Base-by-base conservation (phyloP, 2,113 vertebrate species). In the Ictalurus punctatus region DNA sequence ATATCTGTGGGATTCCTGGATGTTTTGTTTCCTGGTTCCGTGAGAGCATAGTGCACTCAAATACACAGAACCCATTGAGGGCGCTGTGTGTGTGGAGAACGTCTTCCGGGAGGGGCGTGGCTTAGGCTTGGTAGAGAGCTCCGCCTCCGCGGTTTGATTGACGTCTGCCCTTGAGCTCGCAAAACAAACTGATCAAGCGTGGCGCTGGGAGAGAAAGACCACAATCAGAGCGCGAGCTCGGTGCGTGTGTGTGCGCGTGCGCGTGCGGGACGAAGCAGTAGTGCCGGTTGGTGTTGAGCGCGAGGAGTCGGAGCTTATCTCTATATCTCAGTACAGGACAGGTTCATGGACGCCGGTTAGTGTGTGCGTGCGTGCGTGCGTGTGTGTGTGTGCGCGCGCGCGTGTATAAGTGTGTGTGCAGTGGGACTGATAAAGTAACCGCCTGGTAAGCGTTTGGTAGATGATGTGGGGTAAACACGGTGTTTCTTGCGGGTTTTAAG, bases 141-240 rank as follows among this genome's bases (percentile, higher is more conserved):
- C 85, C 85, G 73, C 85, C 85, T 40, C 40, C 58, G 14, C 1
- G 25, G 17, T 12, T 88, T 92, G 90, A 92, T 91, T 90, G 90
- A 92, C 92, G 92, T 91, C 86, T 19, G 93, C 91, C 92, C 93
- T 85, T 87, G 80, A 86, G 89, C 87, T 59, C 67, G 3, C 30
- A 10, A 58, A 80, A 71, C 69, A 37, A 71, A 58, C 48, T 37
- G 82, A 69, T 69, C 44, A 87, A 79, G 82, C 65, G 52, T 83
- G 82, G 59, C 54, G 80, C 61, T 58, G 40, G 37, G 44, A 76
- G 13, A 13, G n/a, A 2, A 14, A 0, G n/a, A 7, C 2, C 9
- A 52, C 48, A 48, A 27, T 2, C 8, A 6, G 14, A 2, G 67
- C 2, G 67, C 0, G 67, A 6, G 48, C 48, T 13, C 7, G 13